A percentile compares a stretch with the other conserved stretches of the same genome.
phyloP scores from a whole-genome alignment of 2,888 invertebrate species.

The Volucella inflata region DNA sequence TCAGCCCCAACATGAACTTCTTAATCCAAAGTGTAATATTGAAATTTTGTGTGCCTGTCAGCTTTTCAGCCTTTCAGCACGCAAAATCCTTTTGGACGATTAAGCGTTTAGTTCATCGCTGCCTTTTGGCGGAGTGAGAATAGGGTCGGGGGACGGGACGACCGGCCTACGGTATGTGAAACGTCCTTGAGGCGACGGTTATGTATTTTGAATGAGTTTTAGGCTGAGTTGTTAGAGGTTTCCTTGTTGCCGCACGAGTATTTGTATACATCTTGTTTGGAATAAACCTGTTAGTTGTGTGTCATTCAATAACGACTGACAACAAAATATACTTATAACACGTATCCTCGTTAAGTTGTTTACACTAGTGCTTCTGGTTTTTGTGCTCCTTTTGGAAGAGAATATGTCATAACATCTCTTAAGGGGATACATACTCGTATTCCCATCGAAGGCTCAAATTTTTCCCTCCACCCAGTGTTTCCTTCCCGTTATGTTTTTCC shows the following conservation, averaged over 20 bases:
- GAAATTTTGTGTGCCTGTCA: conserved; percentile 47
- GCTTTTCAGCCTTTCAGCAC: conserved; percentile 15
- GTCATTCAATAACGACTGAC: conserved; percentile 6
- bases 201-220: conserved; percentile 30
- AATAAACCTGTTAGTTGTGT: conserved; percentile 43
- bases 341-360: conserved; percentile 25
- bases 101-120: conserved; percentile 54
- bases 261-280: conserved; percentile 2
- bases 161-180: too few species aligned
- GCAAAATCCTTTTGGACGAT: conserved; percentile 62
- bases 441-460: not conserved
- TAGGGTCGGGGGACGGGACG: not conserved
- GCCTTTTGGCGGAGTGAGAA: not conserved
- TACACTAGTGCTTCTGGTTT: conserved; percentile 4
- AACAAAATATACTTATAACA: conserved; percentile 32
- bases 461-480: too few species aligned
- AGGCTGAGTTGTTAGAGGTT: conserved; percentile 4
- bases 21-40: conserved; percentile 58
- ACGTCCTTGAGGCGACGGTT: conserved; percentile 13
- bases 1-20: conserved; percentile 41
- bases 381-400: not conserved
- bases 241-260: not conserved
- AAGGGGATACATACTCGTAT: not conserved
- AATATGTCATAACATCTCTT: conserved; percentile 11
- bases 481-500: not conserved